Conservation (phyloP, 1,140 invertebrate genomes). For the Anthonomus grandis region DNA sequence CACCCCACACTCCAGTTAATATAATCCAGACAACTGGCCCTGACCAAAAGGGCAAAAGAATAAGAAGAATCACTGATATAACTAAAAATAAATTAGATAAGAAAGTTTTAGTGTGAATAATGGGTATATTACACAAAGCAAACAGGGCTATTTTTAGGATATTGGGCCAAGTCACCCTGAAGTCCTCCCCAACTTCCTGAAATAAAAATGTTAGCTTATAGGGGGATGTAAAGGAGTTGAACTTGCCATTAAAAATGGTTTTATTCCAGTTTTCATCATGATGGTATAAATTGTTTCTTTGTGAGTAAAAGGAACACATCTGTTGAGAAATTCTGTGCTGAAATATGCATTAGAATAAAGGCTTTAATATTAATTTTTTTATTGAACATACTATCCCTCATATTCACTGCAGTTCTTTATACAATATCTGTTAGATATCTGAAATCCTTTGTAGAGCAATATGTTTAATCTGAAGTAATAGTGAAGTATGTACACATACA, state of each 20-base stretch:
- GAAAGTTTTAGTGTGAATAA: neutral
- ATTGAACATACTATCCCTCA: conserved; percentile 49
- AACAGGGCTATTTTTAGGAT: conserved; percentile 60
- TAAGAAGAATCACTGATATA: conserved; percentile 57
- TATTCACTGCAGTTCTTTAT: conserved; percentile 50
- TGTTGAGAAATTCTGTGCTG: conserved; percentile 54
- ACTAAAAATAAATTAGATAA: conserved; percentile 49
- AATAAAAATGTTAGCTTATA: conserved; percentile 10
- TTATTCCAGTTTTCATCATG: conserved; percentile 53
- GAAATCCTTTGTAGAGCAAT: conserved; percentile 19
- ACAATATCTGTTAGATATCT: conserved; percentile 50
- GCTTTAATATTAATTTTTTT: neutral
- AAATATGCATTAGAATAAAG: conserved; percentile 30
- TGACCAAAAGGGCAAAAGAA: conserved; percentile 62
- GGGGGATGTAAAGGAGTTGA: neutral
- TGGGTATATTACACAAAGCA: conserved; percentile 56
- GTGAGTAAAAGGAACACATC: conserved; percentile 55
- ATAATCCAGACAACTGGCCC: conserved; percentile 68
- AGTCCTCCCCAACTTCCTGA: conserved; percentile 61
- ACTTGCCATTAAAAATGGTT: conserved; percentile 56
- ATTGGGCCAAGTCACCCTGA: conserved; percentile 60
- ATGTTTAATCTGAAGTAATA: conserved; percentile 30
- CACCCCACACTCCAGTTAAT: conserved; percentile 57
- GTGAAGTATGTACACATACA: neutral
- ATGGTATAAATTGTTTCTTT: conserved; percentile 47